Percentiles rank a stretch among this genome's conserved stretches.
Conservation (phyloP, 2,113 vertebrate species). For the Trichomycterus rosablanca region DNA sequence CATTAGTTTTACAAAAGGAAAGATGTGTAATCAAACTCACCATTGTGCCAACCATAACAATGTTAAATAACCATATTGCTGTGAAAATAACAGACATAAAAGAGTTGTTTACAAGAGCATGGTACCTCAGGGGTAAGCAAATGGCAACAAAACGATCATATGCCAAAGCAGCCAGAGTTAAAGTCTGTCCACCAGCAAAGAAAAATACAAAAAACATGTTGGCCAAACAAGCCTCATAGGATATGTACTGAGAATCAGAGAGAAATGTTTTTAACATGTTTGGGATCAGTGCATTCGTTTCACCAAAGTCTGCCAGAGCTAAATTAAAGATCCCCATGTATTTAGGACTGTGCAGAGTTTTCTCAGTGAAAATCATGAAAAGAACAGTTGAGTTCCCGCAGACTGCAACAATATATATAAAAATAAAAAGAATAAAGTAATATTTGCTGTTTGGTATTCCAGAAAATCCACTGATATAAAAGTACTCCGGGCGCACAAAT, state of each 20-base stretch:
- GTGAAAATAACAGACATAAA: conserved; percentile 51
- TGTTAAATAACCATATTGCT: conserved; percentile 47
- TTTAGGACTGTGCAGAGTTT: conserved; percentile 58
- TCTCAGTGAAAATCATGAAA: conserved; percentile 13
- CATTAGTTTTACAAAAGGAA: conserved; percentile 50
- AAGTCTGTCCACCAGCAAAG: conserved; percentile 53
- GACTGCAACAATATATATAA: conserved; percentile 50
- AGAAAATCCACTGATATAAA: conserved; percentile 38
- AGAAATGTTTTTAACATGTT: conserved; percentile 61
- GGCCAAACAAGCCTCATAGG: conserved; percentile 53
- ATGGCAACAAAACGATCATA: conserved; percentile 68
- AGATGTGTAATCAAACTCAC: conserved; percentile 51
- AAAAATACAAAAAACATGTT: conserved; percentile 63
- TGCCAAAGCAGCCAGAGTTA: conserved; percentile 51
- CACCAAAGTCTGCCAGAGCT: conserved; percentile 60
- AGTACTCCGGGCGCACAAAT: conserved; percentile 32
- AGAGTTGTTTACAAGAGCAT: conserved; percentile 45
- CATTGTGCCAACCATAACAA: not conserved
- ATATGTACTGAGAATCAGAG: conserved; percentile 48
- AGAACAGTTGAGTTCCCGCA: conserved; percentile 33
- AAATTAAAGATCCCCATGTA: conserved; percentile 64
- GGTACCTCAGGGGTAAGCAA: conserved; percentile 54
- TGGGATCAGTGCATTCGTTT: conserved; percentile 57
- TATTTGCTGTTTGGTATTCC: conserved; percentile 15
- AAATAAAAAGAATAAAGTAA: conserved; percentile 24